Evolutionary conservation across 2,113 vertebrate species (phyloP).

Genomic region (Grallaria varia): DNA sequence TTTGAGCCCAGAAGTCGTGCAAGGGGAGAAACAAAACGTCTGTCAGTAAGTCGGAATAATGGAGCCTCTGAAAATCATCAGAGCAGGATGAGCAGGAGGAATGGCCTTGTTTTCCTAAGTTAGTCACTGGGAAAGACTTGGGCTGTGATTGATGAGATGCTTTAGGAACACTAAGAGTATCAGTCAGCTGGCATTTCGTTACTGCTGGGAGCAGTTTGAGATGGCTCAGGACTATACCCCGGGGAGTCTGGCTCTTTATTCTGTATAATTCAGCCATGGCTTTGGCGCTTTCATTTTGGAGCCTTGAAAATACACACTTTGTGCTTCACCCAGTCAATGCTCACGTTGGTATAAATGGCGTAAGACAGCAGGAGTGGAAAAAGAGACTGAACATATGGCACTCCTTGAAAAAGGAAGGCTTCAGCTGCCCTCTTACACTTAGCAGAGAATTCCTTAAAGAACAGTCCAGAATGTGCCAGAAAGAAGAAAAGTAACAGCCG

Average conservation of each 20-base stretch:
- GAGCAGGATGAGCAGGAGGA: neutral
- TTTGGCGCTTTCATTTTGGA: neutral
- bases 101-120: constrained; percentile 2
- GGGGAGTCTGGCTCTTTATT: neutral
- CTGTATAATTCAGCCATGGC: neutral
- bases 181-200: constrained; percentile 16
- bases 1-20: neutral
- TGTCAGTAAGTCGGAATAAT: neutral
- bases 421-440: neutral
- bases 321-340: neutral
- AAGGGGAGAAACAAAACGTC: neutral
- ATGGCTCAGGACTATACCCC: neutral
- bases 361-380: neutral
- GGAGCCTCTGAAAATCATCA: neutral
- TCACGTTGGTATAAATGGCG: neutral
- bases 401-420: neutral
- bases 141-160: constrained; percentile 28
- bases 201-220: neutral
- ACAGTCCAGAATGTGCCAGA: constrained; percentile 14
- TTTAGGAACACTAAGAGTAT: neutral
- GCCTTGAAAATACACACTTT: neutral
- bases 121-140: neutral
- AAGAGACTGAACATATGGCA: neutral
- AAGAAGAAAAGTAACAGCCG: neutral
- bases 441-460: constrained; percentile 1